Conservation (phyloP, 2,888 invertebrate genomes). For the Gari tellinella region DNA sequence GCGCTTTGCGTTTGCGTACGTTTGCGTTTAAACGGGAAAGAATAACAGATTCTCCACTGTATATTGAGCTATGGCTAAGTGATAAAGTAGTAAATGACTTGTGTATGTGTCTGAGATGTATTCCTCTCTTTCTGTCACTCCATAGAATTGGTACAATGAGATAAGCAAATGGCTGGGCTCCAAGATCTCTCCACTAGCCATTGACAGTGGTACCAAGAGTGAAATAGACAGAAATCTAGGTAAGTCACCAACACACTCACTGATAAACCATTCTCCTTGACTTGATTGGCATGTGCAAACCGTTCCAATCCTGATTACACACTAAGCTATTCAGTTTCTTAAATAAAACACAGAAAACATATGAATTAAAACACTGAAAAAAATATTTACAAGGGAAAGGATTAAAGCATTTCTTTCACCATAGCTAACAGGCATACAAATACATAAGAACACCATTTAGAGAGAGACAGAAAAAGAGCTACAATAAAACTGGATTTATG, state of each 20-base stretch:
- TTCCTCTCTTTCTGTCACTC: conserved; percentile 22
- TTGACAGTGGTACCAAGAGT: conserved; percentile 88
- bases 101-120: no score
- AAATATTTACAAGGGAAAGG: no score
- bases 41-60: no score
- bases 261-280: not conserved
- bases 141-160: conserved; percentile 98
- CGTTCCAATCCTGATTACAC: not conserved
- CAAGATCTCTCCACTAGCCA: conserved; percentile 89
- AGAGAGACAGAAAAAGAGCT: no score
- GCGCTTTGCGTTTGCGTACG: not conserved
- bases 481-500: no score
- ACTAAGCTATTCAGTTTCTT: no score
- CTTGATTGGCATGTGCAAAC: not conserved
- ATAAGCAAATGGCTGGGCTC: conserved; percentile 97
- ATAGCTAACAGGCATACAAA: no score
- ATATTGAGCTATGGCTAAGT: no score
- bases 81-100: not conserved
- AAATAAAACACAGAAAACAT: no score
- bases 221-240: conserved; percentile 89
- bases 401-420: no score
- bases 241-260: conserved; percentile 53
- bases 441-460: no score
- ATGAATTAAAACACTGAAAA: no score
- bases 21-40: not conserved